Evolutionary conservation across 2,113 vertebrate genomes (phyloP).

Genomic region (Silurus meridionalis): DNA sequence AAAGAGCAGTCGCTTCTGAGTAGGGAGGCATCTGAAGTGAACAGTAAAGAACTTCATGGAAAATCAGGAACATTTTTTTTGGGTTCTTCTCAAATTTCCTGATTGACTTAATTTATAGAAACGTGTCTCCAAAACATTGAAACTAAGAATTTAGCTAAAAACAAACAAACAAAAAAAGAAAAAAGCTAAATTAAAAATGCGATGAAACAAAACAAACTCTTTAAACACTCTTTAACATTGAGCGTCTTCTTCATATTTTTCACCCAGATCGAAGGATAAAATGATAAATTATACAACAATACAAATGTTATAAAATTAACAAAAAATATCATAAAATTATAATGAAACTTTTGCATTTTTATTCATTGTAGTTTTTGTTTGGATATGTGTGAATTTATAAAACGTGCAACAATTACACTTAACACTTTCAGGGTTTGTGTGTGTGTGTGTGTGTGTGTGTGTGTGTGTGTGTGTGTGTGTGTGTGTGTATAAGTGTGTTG

Average conservation of each 20-base stretch:
- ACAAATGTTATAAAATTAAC: no score
- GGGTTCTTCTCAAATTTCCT: neutral
- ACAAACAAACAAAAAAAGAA: no score
- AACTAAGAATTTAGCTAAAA: no score
- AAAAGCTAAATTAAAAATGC: neutral
- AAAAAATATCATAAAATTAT: no score
- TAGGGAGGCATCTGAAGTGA: conserved; percentile 48
- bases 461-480: no score
- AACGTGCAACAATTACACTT: neutral
- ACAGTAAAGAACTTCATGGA: conserved; percentile 41
- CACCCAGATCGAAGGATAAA: neutral
- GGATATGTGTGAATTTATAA: neutral
- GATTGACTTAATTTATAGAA: no score
- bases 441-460: no score
- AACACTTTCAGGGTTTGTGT: no score
- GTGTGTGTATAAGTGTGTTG: no score
- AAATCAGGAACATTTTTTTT: neutral
- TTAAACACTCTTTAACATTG: neutral
- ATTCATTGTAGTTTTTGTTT: neutral
- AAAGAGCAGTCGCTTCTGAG: conserved; percentile 48
- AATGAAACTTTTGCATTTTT: no score
- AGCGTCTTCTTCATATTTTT: neutral
- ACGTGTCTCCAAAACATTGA: no score
- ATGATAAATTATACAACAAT: neutral
- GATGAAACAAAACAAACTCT: neutral